Evolutionary conservation across 2,113 vertebrate genomes (phyloP), one percentile per base, ranked within the genome.

Genomic region (Gavia stellata): DNA sequence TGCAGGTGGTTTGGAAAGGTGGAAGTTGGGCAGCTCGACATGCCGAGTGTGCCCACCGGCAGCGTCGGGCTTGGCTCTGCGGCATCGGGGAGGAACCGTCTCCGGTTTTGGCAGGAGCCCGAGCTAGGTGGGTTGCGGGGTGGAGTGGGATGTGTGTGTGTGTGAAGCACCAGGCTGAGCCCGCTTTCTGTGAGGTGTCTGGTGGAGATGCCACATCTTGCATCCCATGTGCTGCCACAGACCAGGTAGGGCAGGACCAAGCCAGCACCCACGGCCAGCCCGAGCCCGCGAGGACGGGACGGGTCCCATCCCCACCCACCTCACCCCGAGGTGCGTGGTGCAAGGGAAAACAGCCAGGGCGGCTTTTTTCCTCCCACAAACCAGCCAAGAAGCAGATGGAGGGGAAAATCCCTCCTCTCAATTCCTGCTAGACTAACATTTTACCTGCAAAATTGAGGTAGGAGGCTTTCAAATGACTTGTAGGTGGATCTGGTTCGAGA

Each of bases 401-500:
- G 38, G 71, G 61, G 72, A 36, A 93, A 93, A 74, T 33, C 58
- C 94, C 70, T 55, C 58, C 38, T 90, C 44, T 63, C 75, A 65
- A 77, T 88, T 81, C 84, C 83, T 95, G 70, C 88, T 68, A 94
- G 82, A 91, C 83, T 84, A 90, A 88, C 92, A 78, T 96, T 96
- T 89, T 95, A 94, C 90, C 86, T 96, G 91, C 33, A 55, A 87
- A 88, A 72, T 68, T 79, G 68, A 84, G 88, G 86, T 72, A 91
- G 92, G 87, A 95, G 90, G 83, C 62, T 94, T 90, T 68, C 88
- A 94, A 95, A 88, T 78, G 50, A 67, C 63, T 94, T 90, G 95
- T 96, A 92, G 96, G 96, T 90, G 95, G 94, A 94, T 93, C 95
- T 77, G 63, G 92, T 95, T 94, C 94, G 84, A 50, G 95, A 96